These are phyloP conservation scores for Micronycteris hirsuta DNA, from an alignment of 2,113 vertebrate genomes.

Conservation along the genomic window DNA sequence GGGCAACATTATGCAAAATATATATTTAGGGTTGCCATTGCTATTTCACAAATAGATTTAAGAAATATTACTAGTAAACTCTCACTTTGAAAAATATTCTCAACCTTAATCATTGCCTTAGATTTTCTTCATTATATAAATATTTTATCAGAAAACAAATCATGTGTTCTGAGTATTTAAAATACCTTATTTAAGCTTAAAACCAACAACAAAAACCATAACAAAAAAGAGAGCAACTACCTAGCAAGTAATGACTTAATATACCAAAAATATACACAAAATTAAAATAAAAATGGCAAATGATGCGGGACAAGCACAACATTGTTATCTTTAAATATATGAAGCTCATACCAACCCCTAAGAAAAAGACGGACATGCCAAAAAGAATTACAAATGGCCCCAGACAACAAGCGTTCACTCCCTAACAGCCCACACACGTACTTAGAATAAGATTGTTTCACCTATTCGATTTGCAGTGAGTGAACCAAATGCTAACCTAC, in stretches of 20 bases:
- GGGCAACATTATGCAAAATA: neutral
- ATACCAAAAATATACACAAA: neutral
- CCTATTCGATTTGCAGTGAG: neutral
- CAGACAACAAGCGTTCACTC: neutral
- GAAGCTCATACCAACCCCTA: neutral
- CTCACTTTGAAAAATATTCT: neutral
- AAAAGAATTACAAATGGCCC: neutral
- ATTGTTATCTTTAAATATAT: neutral
- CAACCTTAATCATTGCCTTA: neutral
- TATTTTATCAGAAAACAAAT: conserved; percentile 13
- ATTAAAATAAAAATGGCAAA: neutral
- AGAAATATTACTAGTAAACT: conserved; percentile 23
- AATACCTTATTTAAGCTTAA: neutral
- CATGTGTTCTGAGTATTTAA: neutral
- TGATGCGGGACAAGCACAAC: neutral
- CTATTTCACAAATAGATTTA: conserved; percentile 24
- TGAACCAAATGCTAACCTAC: neutral
- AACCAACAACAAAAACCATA: neutral
- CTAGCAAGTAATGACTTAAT: neutral
- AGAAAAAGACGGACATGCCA: neutral
- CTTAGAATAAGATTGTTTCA: neutral
- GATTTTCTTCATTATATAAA: neutral
- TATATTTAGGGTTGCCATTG: neutral
- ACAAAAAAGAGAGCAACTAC: neutral
- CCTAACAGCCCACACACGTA: neutral